Base-by-base conservation (phyloP, 2,113 vertebrate genomes). In the Caloenas nicobarica region DNA sequence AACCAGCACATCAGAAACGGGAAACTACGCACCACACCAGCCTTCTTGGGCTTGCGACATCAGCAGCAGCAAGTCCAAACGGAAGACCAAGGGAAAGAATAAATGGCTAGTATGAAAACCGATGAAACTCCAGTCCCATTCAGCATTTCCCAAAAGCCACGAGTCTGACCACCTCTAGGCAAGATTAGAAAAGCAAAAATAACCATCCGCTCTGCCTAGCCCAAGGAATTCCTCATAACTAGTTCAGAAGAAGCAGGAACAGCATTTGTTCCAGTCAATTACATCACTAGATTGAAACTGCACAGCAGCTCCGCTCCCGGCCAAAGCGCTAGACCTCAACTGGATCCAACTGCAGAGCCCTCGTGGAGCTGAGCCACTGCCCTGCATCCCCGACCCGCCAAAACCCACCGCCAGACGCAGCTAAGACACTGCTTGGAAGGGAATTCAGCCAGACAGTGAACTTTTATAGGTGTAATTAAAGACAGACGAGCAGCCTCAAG, bases 91-190 rank as follows among this genome's bases (percentile, higher is more conserved):
- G 26, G 12, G n/a, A 60, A 91, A 92, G 86, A 84, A 95, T 77
- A 93, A 88, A 88, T 0, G 1, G 82, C 65, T 78, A 61, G 44
- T 72, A 96, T 24, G 69, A 96, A 96, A 81, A 17, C 21, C 57
- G 80, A 78, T 53, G 60, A 90, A 90, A 90, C 5, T 3, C 42
- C 77, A 84, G 40, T 61, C 65, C 28, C 53, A 71, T 40, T 90
- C 88, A 92, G 77, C 65, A 76, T 65, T 97, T 97, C 92, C 92
- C 92, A 93, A 93, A 89, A 96, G 86, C 66, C 57, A 13, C 6
- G 73, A 94, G 83, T 54, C 69, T 91, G 61, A 93, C 65, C 80
- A 77, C 73, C 92, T 94, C 82, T 89, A 93, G 73, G 62, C 91
- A 89, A 82, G 70, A 89, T 54, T 16, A 89, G 70, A 95, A 95